Percentiles rank a stretch among this genome's conserved stretches.
These are phyloP conservation scores for Drosophila lini DNA, from an alignment of 1,140 invertebrate genomes.

Conservation along the genomic window DNA sequence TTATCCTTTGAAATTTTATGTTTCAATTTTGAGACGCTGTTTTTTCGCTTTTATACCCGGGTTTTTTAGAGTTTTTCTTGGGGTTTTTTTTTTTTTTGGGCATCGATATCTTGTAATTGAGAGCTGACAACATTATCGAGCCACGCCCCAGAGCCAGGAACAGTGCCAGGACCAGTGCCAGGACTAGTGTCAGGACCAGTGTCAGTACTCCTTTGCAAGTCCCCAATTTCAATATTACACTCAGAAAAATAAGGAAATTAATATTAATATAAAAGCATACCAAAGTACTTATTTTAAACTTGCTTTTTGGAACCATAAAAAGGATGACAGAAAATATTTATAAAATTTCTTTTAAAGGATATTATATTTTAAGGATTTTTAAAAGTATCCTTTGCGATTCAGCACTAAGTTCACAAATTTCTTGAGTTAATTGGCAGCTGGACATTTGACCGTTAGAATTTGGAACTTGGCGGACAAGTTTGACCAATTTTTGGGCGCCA, in stretches of 20 bases:
- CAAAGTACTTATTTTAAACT: no score
- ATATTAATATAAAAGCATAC: neutral
- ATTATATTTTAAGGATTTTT: neutral
- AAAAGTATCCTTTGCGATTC: neutral
- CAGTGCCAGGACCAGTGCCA: neutral
- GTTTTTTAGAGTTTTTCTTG: neutral
- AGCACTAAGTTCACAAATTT: neutral
- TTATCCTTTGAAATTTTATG: constrained; percentile 38
- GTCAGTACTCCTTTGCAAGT: neutral
- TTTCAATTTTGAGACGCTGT: constrained; percentile 22
- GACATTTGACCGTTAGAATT: neutral
- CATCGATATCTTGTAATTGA: constrained; percentile 45
- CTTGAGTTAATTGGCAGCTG: neutral
- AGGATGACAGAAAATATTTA: no score
- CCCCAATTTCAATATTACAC: no score
- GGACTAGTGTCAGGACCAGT: neutral
- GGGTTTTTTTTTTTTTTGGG: neutral
- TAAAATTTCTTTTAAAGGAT: neutral
- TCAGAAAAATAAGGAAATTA: neutral
- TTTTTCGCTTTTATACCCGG: constrained; percentile 1
- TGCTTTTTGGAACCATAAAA: no score
- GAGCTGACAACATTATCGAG: constrained; percentile 58
- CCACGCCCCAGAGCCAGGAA: constrained; percentile 23
- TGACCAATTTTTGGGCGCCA: neutral
- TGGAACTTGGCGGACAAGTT: constrained; percentile 4